Conservation (phyloP, 2,888 invertebrate species). For the Blastobasis lacticolella region DNA sequence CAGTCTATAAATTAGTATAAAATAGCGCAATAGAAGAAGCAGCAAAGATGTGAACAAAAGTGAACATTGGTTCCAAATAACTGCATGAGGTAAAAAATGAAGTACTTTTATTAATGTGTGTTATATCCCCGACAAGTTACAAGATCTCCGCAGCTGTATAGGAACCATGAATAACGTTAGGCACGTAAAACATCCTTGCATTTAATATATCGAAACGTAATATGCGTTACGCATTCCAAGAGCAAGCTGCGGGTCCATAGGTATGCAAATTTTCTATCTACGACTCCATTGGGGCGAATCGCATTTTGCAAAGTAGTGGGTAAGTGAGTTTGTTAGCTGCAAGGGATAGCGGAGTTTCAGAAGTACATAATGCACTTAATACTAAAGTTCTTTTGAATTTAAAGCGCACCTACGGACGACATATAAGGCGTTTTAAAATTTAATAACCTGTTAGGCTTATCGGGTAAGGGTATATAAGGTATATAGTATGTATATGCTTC, state of each 20-base stretch:
- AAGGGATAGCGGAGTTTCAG: background rate
- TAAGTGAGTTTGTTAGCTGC: slow-evolving; percentile 10
- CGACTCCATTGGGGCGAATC: slow-evolving; percentile 29
- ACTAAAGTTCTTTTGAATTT: background rate
- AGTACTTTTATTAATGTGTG: no score
- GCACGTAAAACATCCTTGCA: slow-evolving; percentile 38
- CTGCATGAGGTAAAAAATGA: no score
- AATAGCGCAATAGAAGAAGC: no score
- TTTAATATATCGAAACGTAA: slow-evolving; percentile 47
- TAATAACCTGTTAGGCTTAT: no score
- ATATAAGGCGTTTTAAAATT: no score
- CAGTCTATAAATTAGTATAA: no score
- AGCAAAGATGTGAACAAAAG: no score
- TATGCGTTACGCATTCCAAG: slow-evolving; percentile 36
- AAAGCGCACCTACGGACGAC: no score
- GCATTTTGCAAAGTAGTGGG: slow-evolving; percentile 25
- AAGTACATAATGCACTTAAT: background rate
- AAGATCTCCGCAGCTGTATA: slow-evolving; percentile 10
- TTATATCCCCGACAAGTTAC: no score
- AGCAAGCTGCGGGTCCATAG: slow-evolving; percentile 24
- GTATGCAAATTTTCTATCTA: slow-evolving; percentile 38
- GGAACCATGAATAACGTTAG: slow-evolving; percentile 28
- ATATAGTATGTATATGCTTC: no score
- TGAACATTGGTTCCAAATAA: no score
- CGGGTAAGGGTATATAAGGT: no score